Base-by-base conservation (phyloP, 2,113 vertebrate genomes). In the Corythornis madagascariensis region DNA sequence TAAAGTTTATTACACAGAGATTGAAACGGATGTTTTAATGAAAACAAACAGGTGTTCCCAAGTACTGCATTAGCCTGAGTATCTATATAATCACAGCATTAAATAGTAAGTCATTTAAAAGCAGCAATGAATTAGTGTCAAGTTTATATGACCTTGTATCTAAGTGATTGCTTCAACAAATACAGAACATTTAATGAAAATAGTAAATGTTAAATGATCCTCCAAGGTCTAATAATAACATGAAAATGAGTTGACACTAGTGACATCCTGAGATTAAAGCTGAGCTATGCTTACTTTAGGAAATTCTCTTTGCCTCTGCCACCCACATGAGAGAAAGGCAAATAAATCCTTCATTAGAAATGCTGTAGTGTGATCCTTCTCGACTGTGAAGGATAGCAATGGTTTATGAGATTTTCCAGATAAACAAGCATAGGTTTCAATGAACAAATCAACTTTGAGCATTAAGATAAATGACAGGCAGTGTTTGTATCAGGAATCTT, bases 201-300 rank as follows among this genome's bases (percentile, higher is more conserved):
- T 83, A 40, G 83, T 83, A 86, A 90, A 85, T 90, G 89, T 95
- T 82, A 89, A 88, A 84, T 85, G 79, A 86, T 78, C 67, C 79
- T 94, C 88, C 70, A 83, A 83, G 66, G 88, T 87, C 92, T 75
- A 91, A 89, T 95, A 88, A 95, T 43, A 91, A 88, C 81, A 76
- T 35, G 80, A 93, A 94, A 95, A 95, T 94, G 55, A 86, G 73
- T 83, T 94, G 87, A 94, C 83, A 77, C 13, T 73, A n/a, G 63
- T 77, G 73, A 79, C 76, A 84, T 45, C 28, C 67, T 48, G 33
- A 84, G 77, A 92, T 86, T 92, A 95, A 92, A 92, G 73, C 78
- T 74, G 92, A 93, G 45, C 60, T 83, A 8, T 80, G 67, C 77
- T 94, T 90, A 79, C 88, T 81, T 94, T 69, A 88, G 72, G 82